Conservation (phyloP, 1,140 invertebrate species). For the Anastrepha ludens region DNA sequence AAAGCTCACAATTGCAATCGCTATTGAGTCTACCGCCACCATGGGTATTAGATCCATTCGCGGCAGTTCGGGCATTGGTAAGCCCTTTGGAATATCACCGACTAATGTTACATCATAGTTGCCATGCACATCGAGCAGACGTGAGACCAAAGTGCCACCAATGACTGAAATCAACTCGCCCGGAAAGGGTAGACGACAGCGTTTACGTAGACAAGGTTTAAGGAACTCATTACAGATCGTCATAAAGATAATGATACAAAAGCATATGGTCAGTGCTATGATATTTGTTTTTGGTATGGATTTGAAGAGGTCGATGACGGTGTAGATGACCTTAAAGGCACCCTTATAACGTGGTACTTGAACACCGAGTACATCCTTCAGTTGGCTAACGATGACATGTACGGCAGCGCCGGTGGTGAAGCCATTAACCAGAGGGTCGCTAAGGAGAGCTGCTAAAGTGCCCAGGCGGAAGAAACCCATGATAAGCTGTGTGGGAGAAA, state of each 20-base stretch:
- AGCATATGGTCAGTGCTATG: slow-evolving; percentile 82
- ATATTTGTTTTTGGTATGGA: slow-evolving; percentile 80
- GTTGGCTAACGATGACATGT: slow-evolving; percentile 92
- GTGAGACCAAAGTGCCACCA: slow-evolving; percentile 83
- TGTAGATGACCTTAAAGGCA: slow-evolving; percentile 84
- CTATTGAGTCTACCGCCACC: slow-evolving; percentile 76
- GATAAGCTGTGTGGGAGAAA: slow-evolving; percentile 77
- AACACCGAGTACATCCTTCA: slow-evolving; percentile 90
- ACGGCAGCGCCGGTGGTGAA: slow-evolving; percentile 94
- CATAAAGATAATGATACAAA: slow-evolving; percentile 82
- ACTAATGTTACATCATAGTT: slow-evolving; percentile 80
- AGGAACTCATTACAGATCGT: slow-evolving; percentile 86
- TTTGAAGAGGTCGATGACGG: slow-evolving; percentile 80
- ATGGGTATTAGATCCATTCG: slow-evolving; percentile 74
- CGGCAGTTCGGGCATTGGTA: slow-evolving; percentile 74
- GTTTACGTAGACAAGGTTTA: slow-evolving; percentile 86
- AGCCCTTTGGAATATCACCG: slow-evolving; percentile 85
- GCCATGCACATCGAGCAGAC: slow-evolving; percentile 69
- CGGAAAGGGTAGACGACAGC: slow-evolving; percentile 85
- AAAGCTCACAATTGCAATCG: slow-evolving; percentile 92
- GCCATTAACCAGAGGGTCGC: slow-evolving; percentile 91
- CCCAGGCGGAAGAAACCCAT: slow-evolving; percentile 90
- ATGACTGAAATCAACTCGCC: slow-evolving; percentile 91
- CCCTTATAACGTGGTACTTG: slow-evolving; percentile 79
- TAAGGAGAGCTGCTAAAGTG: slow-evolving; percentile 87